Evolutionary conservation across 2,888 invertebrate species (phyloP).

Genomic region (Drosophila limbata): DNA sequence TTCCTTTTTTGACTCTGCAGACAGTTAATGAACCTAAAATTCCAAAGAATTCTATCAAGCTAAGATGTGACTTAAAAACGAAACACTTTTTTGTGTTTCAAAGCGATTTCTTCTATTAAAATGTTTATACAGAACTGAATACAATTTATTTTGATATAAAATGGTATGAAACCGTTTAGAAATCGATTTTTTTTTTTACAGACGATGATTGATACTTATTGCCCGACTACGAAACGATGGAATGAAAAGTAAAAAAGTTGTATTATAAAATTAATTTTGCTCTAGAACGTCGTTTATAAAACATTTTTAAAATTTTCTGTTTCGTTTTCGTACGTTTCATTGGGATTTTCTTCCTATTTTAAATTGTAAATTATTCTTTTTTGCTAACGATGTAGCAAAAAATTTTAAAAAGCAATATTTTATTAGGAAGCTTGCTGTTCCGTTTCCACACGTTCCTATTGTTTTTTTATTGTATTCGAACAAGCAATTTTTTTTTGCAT

Average conservation of each 20-base stretch:
- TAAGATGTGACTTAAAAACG: neutral
- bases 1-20: slow-evolving; percentile 26
- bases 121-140: no score
- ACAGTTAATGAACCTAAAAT: slow-evolving; percentile 1
- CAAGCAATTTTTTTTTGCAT: neutral
- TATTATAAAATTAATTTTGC: no score
- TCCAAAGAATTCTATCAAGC: neutral
- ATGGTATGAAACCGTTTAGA: neutral
- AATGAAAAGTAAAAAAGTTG: no score
- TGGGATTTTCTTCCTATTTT: neutral
- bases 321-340: neutral
- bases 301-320: neutral
- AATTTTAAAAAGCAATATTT: no score
- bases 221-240: neutral
- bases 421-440: neutral
- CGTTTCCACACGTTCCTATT: neutral
- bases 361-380: neutral
- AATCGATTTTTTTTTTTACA: no score
- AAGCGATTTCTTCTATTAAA: no score
- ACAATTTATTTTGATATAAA: neutral
- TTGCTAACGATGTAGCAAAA: no score
- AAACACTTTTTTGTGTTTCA: neutral
- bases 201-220: no score
- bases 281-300: no score
- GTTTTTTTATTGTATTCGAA: neutral